Evolutionary conservation across 2,797 vertebrate species (phyloP).

Genomic region (Girardinus metallicus): DNA sequence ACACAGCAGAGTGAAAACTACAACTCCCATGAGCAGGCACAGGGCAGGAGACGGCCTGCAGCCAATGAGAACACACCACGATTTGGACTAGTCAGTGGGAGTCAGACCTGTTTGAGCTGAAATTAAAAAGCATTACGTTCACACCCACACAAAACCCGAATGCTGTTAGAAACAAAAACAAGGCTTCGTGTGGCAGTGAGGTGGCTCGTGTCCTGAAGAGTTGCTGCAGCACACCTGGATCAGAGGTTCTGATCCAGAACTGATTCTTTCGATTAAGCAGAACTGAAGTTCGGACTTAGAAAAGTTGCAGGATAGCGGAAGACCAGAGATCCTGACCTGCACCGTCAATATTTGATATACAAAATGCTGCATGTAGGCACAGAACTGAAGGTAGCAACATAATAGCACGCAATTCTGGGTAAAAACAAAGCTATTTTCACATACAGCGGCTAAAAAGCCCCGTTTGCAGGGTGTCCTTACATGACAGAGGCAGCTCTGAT

Average conservation of each 20-base stretch:
- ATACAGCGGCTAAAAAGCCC: neutral
- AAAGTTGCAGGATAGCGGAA: neutral
- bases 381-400: neutral
- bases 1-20: slow-evolving; percentile 41
- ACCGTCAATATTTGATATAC: neutral
- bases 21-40: slow-evolving; percentile 44
- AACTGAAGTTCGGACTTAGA: neutral
- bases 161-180: neutral
- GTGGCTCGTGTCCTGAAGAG: neutral
- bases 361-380: neutral
- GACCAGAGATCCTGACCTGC: neutral
- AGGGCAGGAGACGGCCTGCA: neutral
- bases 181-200: neutral
- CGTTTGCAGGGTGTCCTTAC: slow-evolving; percentile 54
- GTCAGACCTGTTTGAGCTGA: neutral
- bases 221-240: neutral
- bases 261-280: neutral
- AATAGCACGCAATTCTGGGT: slow-evolving; percentile 63
- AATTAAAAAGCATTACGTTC: neutral
- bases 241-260: neutral
- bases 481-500: slow-evolving; percentile 84
- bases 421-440: slow-evolving; percentile 15
- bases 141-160: neutral
- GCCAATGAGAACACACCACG: slow-evolving; percentile 81
- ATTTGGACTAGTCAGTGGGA: slow-evolving; percentile 33